These are phyloP conservation scores for Phyllotis vaccarum DNA, from an alignment of 2,797 vertebrate species.

Conservation along the genomic window DNA sequence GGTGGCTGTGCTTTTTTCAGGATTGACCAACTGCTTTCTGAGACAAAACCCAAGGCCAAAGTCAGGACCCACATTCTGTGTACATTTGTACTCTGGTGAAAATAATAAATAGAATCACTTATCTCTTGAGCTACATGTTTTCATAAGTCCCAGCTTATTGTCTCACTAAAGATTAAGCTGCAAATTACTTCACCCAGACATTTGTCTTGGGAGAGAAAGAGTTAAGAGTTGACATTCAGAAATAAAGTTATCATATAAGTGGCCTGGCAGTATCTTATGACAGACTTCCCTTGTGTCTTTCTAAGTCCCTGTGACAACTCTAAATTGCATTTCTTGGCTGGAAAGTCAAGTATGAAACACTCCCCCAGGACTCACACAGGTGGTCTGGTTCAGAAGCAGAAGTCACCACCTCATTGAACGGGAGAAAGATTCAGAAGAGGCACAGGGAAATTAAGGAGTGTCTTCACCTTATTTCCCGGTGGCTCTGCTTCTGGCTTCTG, in stretches of 20 bases:
- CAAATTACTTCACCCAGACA: background rate
- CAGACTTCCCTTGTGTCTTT: background rate
- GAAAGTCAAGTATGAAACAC: background rate
- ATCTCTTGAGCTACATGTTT: background rate
- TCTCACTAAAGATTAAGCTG: background rate
- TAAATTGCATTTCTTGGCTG: conserved; percentile 27
- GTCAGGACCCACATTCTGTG: accelerated
- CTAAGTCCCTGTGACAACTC: conserved; percentile 23
- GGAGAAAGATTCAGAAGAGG: background rate
- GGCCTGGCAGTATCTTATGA: background rate
- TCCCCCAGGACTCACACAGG: background rate
- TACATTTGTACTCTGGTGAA: background rate
- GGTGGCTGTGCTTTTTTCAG: background rate
- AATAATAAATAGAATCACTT: background rate
- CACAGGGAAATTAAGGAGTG: background rate
- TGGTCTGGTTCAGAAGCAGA: background rate
- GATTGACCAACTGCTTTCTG: background rate
- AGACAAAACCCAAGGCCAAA: background rate
- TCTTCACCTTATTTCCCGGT: background rate
- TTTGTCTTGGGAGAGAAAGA: background rate
- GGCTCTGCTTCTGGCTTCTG: background rate
- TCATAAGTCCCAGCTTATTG: background rate
- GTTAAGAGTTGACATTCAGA: conserved; percentile 9
- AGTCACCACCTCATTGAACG: background rate
- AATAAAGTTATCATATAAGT: background rate